phyloP scores from a whole-genome alignment of 2,888 invertebrate species.

The Athalia circularis region DNA sequence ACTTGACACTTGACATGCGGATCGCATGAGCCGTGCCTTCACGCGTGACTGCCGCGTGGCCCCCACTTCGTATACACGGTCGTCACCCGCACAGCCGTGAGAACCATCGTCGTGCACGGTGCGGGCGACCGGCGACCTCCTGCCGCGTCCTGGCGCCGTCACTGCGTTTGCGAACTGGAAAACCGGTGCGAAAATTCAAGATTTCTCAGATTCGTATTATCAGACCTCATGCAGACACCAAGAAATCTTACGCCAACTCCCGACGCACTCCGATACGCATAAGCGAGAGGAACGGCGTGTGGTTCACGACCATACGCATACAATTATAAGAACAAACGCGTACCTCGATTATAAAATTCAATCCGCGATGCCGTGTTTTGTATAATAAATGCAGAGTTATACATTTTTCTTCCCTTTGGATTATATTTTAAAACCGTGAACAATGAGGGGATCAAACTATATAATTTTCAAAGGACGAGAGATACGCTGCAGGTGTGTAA shows the following conservation, averaged over 20 bases:
- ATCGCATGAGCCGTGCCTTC: slow-evolving; percentile 59
- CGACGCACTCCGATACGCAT: no score
- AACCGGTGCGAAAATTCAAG: slow-evolving; percentile 34
- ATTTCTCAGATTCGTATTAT: slow-evolving; percentile 6
- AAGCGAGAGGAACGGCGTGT: no score
- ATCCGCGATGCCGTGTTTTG: no score
- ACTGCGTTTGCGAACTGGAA: slow-evolving; percentile 34
- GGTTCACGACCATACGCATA: no score
- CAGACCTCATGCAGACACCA: background rate
- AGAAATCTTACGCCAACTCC: background rate
- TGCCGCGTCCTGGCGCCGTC: slow-evolving; percentile 42
- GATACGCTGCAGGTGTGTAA: no score
- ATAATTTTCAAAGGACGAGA: no score
- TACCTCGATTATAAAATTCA: no score
- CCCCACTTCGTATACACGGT: slow-evolving; percentile 27
- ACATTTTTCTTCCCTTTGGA: no score
- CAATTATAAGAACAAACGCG: no score
- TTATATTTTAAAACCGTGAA: no score
- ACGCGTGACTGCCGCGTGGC: slow-evolving; percentile 58
- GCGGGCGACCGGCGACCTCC: slow-evolving; percentile 50
- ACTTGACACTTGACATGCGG: slow-evolving; percentile 63
- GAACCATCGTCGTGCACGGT: slow-evolving; percentile 56
- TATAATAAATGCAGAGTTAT: no score
- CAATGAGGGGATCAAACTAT: no score
- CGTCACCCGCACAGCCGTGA: slow-evolving; percentile 59